These are phyloP conservation scores for Hiodon alosoides DNA, from an alignment of 2,113 vertebrate species.

Conservation along the genomic window DNA sequence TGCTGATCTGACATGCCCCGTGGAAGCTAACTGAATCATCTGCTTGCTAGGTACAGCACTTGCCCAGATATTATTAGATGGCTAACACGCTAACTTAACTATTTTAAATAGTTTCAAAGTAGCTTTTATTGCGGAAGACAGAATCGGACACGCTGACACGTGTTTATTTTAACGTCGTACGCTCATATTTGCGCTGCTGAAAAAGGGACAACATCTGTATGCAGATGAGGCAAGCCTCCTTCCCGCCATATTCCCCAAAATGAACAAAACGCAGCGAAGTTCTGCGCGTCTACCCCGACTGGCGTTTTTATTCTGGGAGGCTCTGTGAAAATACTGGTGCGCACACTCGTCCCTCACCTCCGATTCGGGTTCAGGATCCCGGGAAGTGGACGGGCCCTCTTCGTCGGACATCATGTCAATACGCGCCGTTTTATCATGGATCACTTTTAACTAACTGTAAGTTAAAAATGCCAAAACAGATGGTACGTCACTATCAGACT, in stretches of 20 bases:
- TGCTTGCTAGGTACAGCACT: too few species aligned
- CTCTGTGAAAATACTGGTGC: conserved; percentile 17
- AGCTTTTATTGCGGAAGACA: neutral
- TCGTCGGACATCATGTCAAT: conserved; percentile 42
- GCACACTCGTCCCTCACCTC: conserved; percentile 37
- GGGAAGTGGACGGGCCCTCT: conserved; percentile 48
- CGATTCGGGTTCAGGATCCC: conserved; percentile 28
- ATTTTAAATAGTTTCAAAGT: too few species aligned
- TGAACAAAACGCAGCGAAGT: conserved; percentile 38
- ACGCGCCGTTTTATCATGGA: conserved; percentile 22
- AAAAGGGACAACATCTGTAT: conserved; percentile 26
- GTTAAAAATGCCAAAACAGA: conserved; percentile 29
- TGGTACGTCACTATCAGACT: conserved; percentile 30
- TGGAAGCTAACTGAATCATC: too few species aligned
- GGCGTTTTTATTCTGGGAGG: neutral
- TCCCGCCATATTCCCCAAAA: conserved; percentile 36
- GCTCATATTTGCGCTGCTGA: neutral
- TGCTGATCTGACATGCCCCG: too few species aligned
- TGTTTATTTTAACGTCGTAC: neutral
- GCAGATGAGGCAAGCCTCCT: conserved; percentile 32
- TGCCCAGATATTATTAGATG: too few species aligned
- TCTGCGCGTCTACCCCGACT: conserved; percentile 29
- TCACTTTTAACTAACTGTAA: conserved; percentile 19
- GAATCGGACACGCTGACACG: neutral
- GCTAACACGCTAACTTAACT: too few species aligned